A percentile compares a stretch with the other conserved stretches of the same genome.
phyloP scores from a whole-genome alignment of 2,888 invertebrate species.

The Clistopyga incitator region DNA sequence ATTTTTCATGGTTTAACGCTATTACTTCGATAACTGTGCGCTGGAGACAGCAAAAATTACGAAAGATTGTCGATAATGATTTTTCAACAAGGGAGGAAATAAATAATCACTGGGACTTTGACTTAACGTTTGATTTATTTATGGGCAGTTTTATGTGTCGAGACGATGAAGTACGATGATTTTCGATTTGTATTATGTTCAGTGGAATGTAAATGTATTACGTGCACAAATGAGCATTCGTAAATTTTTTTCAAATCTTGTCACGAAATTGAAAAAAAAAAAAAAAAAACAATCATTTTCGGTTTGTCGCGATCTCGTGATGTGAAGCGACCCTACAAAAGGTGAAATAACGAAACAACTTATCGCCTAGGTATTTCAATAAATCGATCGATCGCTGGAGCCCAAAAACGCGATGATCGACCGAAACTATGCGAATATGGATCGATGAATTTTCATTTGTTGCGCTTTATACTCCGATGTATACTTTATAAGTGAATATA shows the following conservation, averaged over 20 bases:
- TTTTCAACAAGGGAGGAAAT: neutral
- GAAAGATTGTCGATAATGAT: neutral
- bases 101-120: neutral
- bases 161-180: conserved; percentile 5
- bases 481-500: conserved; percentile 7
- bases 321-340: neutral
- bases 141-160: neutral
- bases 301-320: neutral
- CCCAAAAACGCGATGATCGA: conserved; percentile 11
- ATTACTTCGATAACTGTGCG: neutral
- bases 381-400: conserved; percentile 16
- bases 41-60: neutral
- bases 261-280: neutral
- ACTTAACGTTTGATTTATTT: neutral
- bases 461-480: conserved; percentile 16
- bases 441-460: conserved; percentile 11
- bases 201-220: neutral
- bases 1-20: neutral
- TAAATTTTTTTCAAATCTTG: neutral
- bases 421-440: conserved; percentile 5
- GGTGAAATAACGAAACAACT: conserved; percentile 12
- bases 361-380: conserved; percentile 19
- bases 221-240: neutral
- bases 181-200: neutral
- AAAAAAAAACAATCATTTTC: neutral